These are phyloP conservation scores for Catharus minimus DNA, from an alignment of 2,113 vertebrate genomes.

Conservation along the genomic window DNA sequence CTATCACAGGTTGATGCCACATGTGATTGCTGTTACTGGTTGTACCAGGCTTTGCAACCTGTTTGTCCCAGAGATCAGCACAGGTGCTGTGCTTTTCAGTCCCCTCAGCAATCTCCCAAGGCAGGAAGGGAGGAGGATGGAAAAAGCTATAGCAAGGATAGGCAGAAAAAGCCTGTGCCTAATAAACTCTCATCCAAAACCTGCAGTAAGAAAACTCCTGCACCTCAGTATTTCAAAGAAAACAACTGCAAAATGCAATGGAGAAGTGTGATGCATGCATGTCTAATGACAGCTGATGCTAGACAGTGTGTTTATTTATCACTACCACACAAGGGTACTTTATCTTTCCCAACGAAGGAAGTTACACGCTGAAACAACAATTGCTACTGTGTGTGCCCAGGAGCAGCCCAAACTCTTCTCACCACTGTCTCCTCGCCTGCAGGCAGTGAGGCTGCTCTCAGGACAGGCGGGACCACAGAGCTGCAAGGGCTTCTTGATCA, in stretches of 20 bases:
- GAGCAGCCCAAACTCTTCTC: background rate
- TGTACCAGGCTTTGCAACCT: background rate
- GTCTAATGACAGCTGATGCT: background rate
- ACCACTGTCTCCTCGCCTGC: background rate
- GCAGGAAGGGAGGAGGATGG: background rate
- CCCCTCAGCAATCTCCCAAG: background rate
- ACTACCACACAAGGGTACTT: background rate
- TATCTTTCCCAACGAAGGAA: background rate
- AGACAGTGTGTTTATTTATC: background rate
- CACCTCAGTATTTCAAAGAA: background rate
- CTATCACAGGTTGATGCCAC: accelerated
- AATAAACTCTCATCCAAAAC: background rate
- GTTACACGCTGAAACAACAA: background rate
- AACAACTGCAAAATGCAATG: background rate
- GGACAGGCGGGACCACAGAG: background rate
- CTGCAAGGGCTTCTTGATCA: background rate
- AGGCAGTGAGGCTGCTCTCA: background rate
- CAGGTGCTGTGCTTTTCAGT: background rate
- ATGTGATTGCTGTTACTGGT: background rate
- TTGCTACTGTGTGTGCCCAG: accelerated
- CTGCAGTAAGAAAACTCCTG: background rate
- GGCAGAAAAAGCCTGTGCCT: background rate
- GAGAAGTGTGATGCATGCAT: background rate
- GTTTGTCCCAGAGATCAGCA: background rate
- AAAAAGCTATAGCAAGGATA: background rate